Evolutionary conservation across 1,140 invertebrate species (phyloP).

Genomic region (Limonius californicus): DNA sequence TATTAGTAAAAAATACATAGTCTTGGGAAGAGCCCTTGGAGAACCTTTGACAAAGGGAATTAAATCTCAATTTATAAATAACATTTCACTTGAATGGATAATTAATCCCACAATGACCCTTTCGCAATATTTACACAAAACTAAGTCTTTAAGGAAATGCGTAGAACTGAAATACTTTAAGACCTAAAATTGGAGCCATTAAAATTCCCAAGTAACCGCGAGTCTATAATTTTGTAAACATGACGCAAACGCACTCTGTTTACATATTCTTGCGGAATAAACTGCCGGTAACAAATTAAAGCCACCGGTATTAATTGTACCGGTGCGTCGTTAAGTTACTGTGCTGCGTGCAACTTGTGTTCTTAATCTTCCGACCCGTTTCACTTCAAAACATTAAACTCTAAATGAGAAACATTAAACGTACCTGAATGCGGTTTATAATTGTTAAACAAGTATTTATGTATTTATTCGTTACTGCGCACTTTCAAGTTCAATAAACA

Average conservation of each 20-base stretch:
- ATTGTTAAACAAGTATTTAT: slow-evolving; percentile 31
- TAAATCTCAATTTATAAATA: too few relatives aligned
- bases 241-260: slow-evolving; percentile 35
- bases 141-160: too few relatives aligned
- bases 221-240: slow-evolving; percentile 35
- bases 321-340: slow-evolving; percentile 31
- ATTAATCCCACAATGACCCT: too few relatives aligned
- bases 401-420: slow-evolving; percentile 34
- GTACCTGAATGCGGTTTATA: slow-evolving; percentile 32
- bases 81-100: too few relatives aligned
- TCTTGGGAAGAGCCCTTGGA: too few relatives aligned
- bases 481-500: slow-evolving; percentile 5
- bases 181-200: slow-evolving; percentile 18
- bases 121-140: too few relatives aligned
- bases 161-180: background rate
- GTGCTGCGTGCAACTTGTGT: slow-evolving; percentile 24
- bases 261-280: slow-evolving; percentile 38
- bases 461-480: background rate
- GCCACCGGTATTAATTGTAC: slow-evolving; percentile 35
- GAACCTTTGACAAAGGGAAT: too few relatives aligned
- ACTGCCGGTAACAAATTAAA: slow-evolving; percentile 38
- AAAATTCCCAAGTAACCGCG: slow-evolving; percentile 30
- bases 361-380: slow-evolving; percentile 27
- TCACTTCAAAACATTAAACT: slow-evolving; percentile 29
- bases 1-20: too few relatives aligned